These are phyloP conservation scores for Grammomys surdaster DNA, from an alignment of 2,113 vertebrate genomes.

Conservation along the genomic window DNA sequence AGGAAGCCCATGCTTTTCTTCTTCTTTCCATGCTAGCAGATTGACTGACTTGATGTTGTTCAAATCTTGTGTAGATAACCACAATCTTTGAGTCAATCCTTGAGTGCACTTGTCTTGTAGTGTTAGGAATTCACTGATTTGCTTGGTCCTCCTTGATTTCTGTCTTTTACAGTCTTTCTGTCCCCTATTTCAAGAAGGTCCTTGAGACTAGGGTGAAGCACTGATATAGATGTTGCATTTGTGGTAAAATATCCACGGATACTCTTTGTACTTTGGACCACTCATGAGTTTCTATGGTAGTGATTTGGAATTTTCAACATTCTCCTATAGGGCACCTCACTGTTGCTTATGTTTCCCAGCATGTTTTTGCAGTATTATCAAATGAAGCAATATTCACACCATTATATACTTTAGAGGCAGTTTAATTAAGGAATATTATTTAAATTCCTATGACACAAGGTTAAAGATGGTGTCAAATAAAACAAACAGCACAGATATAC, in stretches of 20 bases:
- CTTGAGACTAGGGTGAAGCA: background rate
- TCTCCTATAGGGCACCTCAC: background rate
- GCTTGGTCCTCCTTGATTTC: background rate
- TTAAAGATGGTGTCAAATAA: conserved; percentile 77
- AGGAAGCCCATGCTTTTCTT: background rate
- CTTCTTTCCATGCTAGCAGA: background rate
- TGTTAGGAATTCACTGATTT: background rate
- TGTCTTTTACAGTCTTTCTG: background rate
- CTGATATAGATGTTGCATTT: background rate
- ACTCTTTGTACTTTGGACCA: background rate
- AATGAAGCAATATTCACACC: conserved; percentile 26
- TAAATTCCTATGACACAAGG: conserved; percentile 76
- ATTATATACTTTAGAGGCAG: conserved; percentile 46
- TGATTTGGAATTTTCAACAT: conserved; percentile 22
- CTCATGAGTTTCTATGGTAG: background rate
- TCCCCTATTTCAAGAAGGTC: background rate
- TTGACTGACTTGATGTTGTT: background rate
- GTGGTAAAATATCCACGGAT: background rate
- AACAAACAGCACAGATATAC: conserved; percentile 77
- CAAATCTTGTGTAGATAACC: background rate
- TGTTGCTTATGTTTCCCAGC: background rate
- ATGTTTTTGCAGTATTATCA: background rate
- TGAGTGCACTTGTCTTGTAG: background rate
- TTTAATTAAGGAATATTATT: conserved; percentile 79
- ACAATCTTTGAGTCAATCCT: background rate